Base-by-base conservation (phyloP, 1,140 invertebrate species). In the Solen grandis region DNA sequence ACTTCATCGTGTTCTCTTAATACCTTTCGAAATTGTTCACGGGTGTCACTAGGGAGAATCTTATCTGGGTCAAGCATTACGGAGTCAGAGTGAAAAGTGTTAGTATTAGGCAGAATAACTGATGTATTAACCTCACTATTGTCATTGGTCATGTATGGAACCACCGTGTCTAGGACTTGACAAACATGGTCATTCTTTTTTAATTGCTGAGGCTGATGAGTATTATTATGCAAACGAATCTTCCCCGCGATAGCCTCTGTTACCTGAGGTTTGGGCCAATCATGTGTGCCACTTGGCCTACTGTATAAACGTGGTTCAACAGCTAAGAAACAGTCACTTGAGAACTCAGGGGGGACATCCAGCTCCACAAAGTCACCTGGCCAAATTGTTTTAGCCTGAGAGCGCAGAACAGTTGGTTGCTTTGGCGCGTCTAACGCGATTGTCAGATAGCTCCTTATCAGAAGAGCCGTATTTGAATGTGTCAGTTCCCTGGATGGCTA, bases 321-420 rank as follows among this genome's bases (percentile, higher is more conserved):
- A 29, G 52, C 36, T n/a, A 57, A 19, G 19, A 16, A 35, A 10
- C 41, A 10, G 16, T 22, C 41, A 10, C 19, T 19, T 46, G 8
- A 46, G 19, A 10, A 46, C n/a, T 46, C 41, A 46, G 41, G 10
- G 19, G 68, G 57, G 19, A 69, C 46, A 10, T 33, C 38, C 5
- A 80, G 1, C 75, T 83, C 82, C 2, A 83, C 8, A 36, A 57
- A 83, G 13, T 63, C 52, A 16, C 82, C 82, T 22, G 76, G 68
- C 82, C 82, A 83, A 1, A 60, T 55, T 13, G 19, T 25, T 38
- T 27, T 1, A n/a, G 74, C n/a, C 41, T 8, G 19, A 10, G 41
- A 19, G 8, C 19, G 41, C 41, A 19, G 8, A 46, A 46, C 8
- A 46, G 41, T 46, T 8, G 19, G 41, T n/a, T n/a, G 41, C 41